Percentiles rank a stretch among this genome's conserved stretches.
phyloP scores from a whole-genome alignment of 2,888 invertebrate species.

The Athalia cordata region DNA sequence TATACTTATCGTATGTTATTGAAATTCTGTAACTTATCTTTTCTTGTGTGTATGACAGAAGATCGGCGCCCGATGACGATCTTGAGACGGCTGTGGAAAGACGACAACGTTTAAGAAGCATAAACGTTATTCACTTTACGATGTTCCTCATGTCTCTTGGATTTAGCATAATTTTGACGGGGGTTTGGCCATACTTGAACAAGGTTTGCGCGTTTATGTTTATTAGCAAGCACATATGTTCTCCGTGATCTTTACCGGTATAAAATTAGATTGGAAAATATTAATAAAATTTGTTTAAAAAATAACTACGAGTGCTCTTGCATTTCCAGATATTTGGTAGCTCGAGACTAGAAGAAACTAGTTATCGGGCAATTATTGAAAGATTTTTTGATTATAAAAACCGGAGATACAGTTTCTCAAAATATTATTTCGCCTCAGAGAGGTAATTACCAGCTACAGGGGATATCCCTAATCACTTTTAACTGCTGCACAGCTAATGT shows the following conservation, averaged over 20 bases:
- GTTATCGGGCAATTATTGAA: too few relatives aligned
- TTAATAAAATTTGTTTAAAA: too few relatives aligned
- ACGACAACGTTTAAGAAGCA: constrained; percentile 84
- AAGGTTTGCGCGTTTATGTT: constrained; percentile 76
- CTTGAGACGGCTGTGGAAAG: constrained; percentile 83
- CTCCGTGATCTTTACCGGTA: background rate
- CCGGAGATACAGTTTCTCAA: too few relatives aligned
- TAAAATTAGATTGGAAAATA: too few relatives aligned
- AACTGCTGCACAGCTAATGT: background rate
- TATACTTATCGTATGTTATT: background rate
- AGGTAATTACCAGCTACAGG: too few relatives aligned
- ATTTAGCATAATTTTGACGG: constrained; percentile 90
- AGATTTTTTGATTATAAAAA: too few relatives aligned
- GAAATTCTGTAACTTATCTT: background rate
- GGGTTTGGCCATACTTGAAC: constrained; percentile 91
- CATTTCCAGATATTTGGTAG: too few relatives aligned
- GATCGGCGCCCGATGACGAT: constrained; percentile 65
- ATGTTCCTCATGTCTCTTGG: constrained; percentile 93
- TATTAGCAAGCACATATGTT: background rate
- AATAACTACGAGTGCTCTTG: too few relatives aligned
- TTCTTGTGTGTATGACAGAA: constrained; percentile 3
- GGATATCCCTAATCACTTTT: background rate
- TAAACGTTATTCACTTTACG: constrained; percentile 89
- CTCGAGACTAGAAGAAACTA: too few relatives aligned
- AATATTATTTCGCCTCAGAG: background rate